phyloP scores from a whole-genome alignment of 1,140 invertebrate genomes.

The Ceratina australensis region DNA sequence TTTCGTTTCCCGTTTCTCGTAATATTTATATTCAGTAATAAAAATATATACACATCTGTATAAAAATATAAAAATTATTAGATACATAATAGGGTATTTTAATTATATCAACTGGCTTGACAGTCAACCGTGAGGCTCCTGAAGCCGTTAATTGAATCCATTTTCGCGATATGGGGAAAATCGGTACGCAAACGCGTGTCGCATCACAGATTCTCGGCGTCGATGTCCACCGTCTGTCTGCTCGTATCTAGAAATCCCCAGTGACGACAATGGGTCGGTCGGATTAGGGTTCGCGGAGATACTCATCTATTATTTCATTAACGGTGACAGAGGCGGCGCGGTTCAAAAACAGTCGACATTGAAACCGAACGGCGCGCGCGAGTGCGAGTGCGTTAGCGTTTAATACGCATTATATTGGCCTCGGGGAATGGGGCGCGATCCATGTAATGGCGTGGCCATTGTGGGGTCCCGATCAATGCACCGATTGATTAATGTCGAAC shows the following conservation, averaged over 20 bases:
- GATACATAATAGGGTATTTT: no score
- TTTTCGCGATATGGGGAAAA: background rate
- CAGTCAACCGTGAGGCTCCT: background rate
- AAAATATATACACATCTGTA: no score
- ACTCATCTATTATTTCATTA: slow-evolving; percentile 58
- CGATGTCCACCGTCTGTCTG: background rate
- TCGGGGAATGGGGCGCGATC: slow-evolving; percentile 27
- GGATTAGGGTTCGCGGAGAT: slow-evolving; percentile 1
- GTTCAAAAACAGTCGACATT: slow-evolving; percentile 58
- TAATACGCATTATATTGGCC: slow-evolving; percentile 51
- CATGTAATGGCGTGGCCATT: slow-evolving; percentile 60
- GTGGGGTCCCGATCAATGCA: slow-evolving; percentile 65
- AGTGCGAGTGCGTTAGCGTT: slow-evolving; percentile 33
- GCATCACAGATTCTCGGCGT: background rate
- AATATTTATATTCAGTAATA: no score
- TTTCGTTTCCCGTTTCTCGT: no score
- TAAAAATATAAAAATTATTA: no score
- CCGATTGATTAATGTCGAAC: slow-evolving; percentile 68
- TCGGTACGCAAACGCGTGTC: background rate
- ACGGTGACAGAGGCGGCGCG: slow-evolving; percentile 39
- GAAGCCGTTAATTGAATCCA: background rate
- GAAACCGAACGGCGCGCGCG: background rate
- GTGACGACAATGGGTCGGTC: background rate
- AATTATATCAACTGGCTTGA: no score
- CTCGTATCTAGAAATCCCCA: background rate